Evolutionary conservation across 2,888 invertebrate genomes (phyloP).

Genomic region (Agapostemon virescens): DNA sequence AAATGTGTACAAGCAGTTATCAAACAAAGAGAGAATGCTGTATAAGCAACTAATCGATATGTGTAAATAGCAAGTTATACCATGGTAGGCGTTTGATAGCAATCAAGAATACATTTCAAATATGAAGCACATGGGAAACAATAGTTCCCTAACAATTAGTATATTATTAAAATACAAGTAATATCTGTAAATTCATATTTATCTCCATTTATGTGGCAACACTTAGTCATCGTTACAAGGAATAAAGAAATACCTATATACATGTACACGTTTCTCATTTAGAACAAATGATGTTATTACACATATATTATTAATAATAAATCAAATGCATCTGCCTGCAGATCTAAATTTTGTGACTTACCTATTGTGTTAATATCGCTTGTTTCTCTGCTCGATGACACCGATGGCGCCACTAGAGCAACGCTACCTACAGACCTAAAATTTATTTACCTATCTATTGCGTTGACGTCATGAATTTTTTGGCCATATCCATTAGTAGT

Average conservation of each 20-base stretch:
- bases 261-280: neutral
- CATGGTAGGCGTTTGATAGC: conserved; percentile 24
- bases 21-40: conserved; percentile 82
- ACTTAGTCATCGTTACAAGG: neutral
- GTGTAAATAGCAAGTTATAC: conserved; percentile 46
- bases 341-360: too few relatives aligned
- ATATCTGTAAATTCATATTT: neutral
- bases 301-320: too few relatives aligned
- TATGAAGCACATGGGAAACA: conserved; percentile 18
- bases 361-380: too few relatives aligned
- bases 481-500: neutral
- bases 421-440: neutral
- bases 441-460: neutral
- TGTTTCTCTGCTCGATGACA: too few relatives aligned
- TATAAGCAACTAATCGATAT: conserved; percentile 28
- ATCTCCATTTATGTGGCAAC: neutral
- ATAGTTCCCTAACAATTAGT: conserved; percentile 10
- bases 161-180: conserved; percentile 13
- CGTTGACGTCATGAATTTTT: neutral
- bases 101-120: conserved; percentile 22
- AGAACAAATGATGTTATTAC: too few relatives aligned
- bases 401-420: too few relatives aligned
- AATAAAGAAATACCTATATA: neutral
- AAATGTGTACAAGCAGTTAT: conserved; percentile 96
- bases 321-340: too few relatives aligned